Evolutionary conservation across 2,888 invertebrate species (phyloP).

Genomic region (Apamea crenata): DNA sequence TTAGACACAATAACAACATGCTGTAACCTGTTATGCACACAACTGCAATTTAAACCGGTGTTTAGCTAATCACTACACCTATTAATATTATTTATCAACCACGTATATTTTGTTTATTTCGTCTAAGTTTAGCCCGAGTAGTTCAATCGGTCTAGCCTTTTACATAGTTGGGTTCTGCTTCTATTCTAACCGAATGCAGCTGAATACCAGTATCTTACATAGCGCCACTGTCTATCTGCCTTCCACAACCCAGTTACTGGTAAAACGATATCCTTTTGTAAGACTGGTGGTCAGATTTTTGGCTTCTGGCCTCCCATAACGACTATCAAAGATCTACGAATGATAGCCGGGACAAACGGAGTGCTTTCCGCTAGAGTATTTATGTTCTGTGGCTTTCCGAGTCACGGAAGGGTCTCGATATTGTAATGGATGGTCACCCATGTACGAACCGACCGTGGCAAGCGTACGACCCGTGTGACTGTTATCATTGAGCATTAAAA

Average conservation of each 20-base stretch:
- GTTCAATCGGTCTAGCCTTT: not conserved
- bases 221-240: not conserved
- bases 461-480: not conserved
- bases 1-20: conserved; percentile 20
- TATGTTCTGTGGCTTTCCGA: too few species aligned
- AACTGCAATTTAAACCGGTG: conserved; percentile 7
- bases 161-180: not conserved
- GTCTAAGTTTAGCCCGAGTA: not conserved
- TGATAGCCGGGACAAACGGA: not conserved
- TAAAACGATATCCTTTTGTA: not conserved
- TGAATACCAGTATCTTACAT: not conserved
- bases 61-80: not conserved
- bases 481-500: not conserved
- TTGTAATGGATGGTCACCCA: not conserved
- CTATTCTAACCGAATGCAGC: not conserved
- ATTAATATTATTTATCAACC: not conserved
- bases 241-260: not conserved
- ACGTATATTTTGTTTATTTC: conserved; percentile 15
- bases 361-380: too few species aligned
- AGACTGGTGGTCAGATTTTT: not conserved
- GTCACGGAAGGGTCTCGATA: not conserved
- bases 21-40: conserved; percentile 39
- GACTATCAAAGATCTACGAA: not conserved
- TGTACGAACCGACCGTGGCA: not conserved
- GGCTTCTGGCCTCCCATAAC: not conserved